Evolutionary conservation across 1,140 invertebrate genomes (phyloP).

Genomic region (Stegodyphus mimosarum): DNA sequence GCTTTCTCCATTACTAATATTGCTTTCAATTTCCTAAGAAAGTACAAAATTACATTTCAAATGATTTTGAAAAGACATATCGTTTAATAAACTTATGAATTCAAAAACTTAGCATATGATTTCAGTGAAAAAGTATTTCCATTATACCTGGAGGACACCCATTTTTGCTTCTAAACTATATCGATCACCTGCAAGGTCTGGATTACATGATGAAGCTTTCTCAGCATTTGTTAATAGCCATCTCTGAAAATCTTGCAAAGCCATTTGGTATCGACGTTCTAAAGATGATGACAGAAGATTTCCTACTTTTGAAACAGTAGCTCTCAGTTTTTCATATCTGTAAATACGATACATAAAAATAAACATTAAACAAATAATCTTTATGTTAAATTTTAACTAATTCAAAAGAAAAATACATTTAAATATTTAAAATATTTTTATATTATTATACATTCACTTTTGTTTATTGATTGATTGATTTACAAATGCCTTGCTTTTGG

Average conservation of each 20-base stretch:
- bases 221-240: slow-evolving; percentile 83
- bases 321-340: slow-evolving; percentile 78
- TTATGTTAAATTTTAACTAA: too few relatives aligned
- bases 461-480: too few relatives aligned
- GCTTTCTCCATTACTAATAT: slow-evolving; percentile 71
- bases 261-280: slow-evolving; percentile 88
- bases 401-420: too few relatives aligned
- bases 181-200: slow-evolving; percentile 85
- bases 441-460: too few relatives aligned
- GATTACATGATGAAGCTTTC: slow-evolving; percentile 91
- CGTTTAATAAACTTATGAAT: neutral
- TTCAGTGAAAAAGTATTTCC: neutral
- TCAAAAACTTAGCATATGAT: neutral
- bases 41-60: neutral
- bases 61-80: neutral
- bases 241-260: slow-evolving; percentile 82
- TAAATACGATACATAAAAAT: neutral
- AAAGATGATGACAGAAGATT: slow-evolving; percentile 83
- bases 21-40: slow-evolving; percentile 76
- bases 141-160: slow-evolving; percentile 76
- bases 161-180: slow-evolving; percentile 94
- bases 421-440: too few relatives aligned
- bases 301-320: slow-evolving; percentile 83
- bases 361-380: too few relatives aligned
- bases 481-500: too few relatives aligned